Evolutionary conservation across 2,797 vertebrate species (phyloP).

Genomic region (Pangasius djambal): DNA sequence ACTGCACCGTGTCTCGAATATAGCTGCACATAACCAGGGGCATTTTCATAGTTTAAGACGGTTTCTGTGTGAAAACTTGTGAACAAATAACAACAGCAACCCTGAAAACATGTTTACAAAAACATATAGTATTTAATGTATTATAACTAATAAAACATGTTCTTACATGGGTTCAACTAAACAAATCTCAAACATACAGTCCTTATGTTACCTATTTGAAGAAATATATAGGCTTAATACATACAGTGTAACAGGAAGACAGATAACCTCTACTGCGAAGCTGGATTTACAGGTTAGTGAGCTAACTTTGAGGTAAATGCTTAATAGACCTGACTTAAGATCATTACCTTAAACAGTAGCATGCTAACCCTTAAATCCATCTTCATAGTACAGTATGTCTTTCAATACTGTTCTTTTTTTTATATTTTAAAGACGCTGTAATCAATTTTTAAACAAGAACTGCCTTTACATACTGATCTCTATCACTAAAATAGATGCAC

Average conservation of each 20-base stretch:
- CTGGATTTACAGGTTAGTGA: neutral
- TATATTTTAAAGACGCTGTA: conserved; percentile 42
- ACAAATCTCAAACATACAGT: conserved; percentile 34
- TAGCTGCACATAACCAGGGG: neutral
- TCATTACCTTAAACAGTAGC: conserved; percentile 12
- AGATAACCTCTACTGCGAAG: conserved; percentile 20
- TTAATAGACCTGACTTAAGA: neutral
- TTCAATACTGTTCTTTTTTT: conserved; percentile 49
- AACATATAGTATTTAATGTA: conserved; percentile 48
- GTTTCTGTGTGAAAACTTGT: neutral
- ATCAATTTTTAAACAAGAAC: neutral
- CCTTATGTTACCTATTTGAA: conserved; percentile 16
- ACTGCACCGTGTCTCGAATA: neutral
- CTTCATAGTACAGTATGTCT: conserved; percentile 24
- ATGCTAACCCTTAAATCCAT: conserved; percentile 22
- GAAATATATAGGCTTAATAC: conserved; percentile 40
- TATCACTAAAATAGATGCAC: neutral
- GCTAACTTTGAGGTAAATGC: conserved; percentile 1
- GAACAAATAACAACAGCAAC: conserved; percentile 36
- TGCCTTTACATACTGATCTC: neutral
- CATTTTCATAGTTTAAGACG: neutral
- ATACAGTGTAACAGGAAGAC: neutral
- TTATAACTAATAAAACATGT: conserved; percentile 45
- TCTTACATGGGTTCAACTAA: conserved; percentile 30
- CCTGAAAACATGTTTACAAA: conserved; percentile 49